Evolutionary conservation across 2,888 invertebrate species (phyloP), one percentile per base, ranked within the genome.

Genomic region (Plebejus melissa): DNA sequence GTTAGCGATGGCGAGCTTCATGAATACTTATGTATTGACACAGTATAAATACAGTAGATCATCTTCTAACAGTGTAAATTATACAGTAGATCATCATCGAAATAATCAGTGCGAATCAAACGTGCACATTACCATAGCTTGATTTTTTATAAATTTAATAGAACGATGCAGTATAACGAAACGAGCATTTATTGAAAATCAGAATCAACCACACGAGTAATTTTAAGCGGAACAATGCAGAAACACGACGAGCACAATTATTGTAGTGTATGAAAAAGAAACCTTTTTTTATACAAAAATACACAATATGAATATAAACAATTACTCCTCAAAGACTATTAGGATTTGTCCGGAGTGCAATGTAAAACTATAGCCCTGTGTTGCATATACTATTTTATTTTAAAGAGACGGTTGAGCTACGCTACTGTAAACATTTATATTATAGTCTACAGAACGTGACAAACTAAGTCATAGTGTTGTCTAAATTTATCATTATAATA

Each of bases 1-100:
- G 69, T 69, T 69, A 69, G 69, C 69, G 69, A 38, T 69, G 38
- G 69, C 36, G 69, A 69, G 69, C 69, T 38, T 4, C 38, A 36
- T 38, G 69, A 69, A 69, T 69, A 69, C 69, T n/a, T 69, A 69
- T 38, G 38, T 38, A 69, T 38, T 38, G 16, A 69, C 36, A 54
- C 54, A 54, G 54, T 54, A 54, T 16, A 54, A 54, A 16, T 54
- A 54, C 16, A 54, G 54, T 54, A 54, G 54, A 16, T 13, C 54
- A 54, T 4, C 54, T 54, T 54, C 0, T 0, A 54, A 13, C 50
- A 50, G 13, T 50, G 13, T 50, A 13, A 50, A 50, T 54, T 0
- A 50, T 4, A 50, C 4, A 50, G 50, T 13, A 50, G 13, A 13
- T 50, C 50, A 11, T 13, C 3, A 11, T 46, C 11, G 46, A 46